Evolutionary conservation across 2,888 invertebrate species (phyloP).

Genomic region (Ischnus inquisitorius): DNA sequence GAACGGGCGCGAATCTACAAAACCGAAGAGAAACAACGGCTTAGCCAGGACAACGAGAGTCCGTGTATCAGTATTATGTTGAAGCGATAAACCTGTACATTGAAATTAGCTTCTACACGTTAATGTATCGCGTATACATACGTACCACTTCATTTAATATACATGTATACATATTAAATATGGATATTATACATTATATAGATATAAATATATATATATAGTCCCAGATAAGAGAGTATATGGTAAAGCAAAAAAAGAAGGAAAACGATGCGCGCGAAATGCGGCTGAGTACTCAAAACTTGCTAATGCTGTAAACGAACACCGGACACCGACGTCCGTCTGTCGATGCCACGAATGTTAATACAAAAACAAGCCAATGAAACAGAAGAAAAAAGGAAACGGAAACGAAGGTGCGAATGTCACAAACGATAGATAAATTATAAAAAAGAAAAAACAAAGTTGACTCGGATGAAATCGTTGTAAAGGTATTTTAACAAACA

Average conservation of each 20-base stretch:
- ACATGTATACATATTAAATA: slow-evolving; percentile 71
- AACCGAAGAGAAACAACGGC: slow-evolving; percentile 65
- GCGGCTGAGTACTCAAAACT: slow-evolving; percentile 57
- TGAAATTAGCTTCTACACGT: slow-evolving; percentile 64
- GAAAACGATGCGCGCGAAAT: slow-evolving; percentile 54
- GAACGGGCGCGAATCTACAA: not conserved
- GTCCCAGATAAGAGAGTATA: slow-evolving; percentile 70
- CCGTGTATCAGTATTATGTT: slow-evolving; percentile 83
- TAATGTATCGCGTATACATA: slow-evolving; percentile 78
- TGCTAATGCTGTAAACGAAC: slow-evolving; percentile 26
- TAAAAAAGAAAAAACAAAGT: slow-evolving; percentile 52
- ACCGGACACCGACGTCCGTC: slow-evolving; percentile 48
- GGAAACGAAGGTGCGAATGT: slow-evolving; percentile 11
- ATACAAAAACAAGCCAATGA: slow-evolving; percentile 28
- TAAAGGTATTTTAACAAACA: slow-evolving; percentile 55
- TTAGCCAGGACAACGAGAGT: slow-evolving; percentile 77
- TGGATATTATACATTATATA: slow-evolving; percentile 66
- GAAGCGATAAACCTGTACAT: slow-evolving; percentile 73
- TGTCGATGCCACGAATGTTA: slow-evolving; percentile 42
- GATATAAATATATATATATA: slow-evolving; percentile 72
- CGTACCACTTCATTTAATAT: slow-evolving; percentile 79
- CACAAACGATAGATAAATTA: slow-evolving; percentile 50
- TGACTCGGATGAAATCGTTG: not conserved
- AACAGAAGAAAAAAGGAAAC: slow-evolving; percentile 34
- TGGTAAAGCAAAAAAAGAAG: slow-evolving; percentile 48